Conservation (phyloP, 2,797 vertebrate species). For the Nothura maculosa region DNA sequence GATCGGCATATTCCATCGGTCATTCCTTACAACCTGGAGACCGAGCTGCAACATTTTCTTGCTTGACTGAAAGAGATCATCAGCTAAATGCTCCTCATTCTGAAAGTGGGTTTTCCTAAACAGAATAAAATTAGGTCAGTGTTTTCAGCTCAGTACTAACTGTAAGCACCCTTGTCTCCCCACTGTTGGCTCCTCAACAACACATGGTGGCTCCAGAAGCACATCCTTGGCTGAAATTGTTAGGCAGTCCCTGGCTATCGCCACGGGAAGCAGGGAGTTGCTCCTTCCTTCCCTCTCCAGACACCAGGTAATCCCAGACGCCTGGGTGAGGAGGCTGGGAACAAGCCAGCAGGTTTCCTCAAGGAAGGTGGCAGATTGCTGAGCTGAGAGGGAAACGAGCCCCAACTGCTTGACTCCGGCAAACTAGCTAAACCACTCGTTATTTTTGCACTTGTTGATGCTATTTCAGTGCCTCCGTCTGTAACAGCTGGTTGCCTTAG, state of each 20-base stretch:
- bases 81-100: not conserved
- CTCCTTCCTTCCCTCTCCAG: not conserved
- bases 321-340: not conserved
- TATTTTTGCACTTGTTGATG: conserved; percentile 57
- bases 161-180: not conserved
- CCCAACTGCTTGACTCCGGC: not conserved
- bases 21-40: not conserved
- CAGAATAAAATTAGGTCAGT: not conserved
- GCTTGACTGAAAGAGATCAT: not conserved
- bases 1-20: not conserved
- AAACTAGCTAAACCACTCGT: not conserved
- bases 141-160: not conserved
- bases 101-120: not conserved
- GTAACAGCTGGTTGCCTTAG: conserved; percentile 74
- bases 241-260: not conserved
- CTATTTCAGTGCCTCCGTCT: conserved; percentile 43
- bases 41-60: not conserved
- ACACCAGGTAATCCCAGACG: not conserved
- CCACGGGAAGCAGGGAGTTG: not conserved
- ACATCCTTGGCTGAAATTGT: not conserved
- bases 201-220: not conserved
- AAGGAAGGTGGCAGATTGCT: not conserved
- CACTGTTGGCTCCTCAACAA: not conserved
- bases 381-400: not conserved
- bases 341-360: not conserved